Evolutionary conservation across 1,140 invertebrate genomes (phyloP), one percentile per base, ranked within the genome.

Genomic region (Saccostrea glomerata): DNA sequence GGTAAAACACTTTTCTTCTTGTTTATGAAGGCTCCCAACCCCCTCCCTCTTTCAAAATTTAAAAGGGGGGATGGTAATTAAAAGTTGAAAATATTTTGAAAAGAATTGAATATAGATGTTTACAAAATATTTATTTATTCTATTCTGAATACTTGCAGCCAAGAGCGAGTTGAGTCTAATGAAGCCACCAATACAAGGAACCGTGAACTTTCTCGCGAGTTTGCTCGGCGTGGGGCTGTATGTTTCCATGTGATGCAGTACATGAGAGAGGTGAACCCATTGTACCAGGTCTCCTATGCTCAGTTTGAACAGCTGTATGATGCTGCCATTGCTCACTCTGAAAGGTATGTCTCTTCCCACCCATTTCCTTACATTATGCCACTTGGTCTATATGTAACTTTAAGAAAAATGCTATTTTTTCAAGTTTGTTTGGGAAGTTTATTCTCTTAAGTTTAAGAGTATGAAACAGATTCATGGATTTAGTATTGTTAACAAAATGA

Each of bases 211-310:
- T 94, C 92, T 90, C 87, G 94, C 23, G 89, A 90, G 40, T 93
- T 95, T 58, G 94, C 95, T 0, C 90, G 92, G 56, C 85, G 94
- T 70, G 95, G 92, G 30, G 94, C 94, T 20, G 93, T 95, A 0
- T 94, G 94, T 89, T 95, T 94, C 89, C 93, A 95, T 90, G 93
- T 92, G 2, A 92, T 90, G 30, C 94, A 94, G 89, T 94, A 94
- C 88, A 92, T 95, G 92, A 90, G 93, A 87, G 93, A 95, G 77
- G 90, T 94, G 23, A 94, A 93, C 84, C 92, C 92, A 23, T 82
- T 94, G 4, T 95, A 95, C 87, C 93, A 94, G 90, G 91, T 91
- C 63, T 94, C 94, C 3, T 94, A 93, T 87, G 90, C 88, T 70
- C 91, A 93, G 89, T 95, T 94, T 88, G 30, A 94, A 25, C 90